phyloP scores from a whole-genome alignment of 2,113 vertebrate species.

The Carollia perspicillata region DNA sequence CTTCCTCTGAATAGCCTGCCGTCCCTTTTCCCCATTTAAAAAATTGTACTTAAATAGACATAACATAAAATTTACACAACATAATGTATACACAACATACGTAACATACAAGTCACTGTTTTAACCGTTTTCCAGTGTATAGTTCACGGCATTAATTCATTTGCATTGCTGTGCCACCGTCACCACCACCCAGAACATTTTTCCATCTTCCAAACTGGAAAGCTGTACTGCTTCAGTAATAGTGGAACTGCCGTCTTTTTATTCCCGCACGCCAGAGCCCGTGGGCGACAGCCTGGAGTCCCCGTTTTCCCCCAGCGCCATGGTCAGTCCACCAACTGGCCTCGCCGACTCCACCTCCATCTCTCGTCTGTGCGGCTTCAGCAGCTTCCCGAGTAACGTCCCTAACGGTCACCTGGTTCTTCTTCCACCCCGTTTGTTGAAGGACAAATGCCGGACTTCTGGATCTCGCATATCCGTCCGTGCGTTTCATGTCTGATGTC shows the following conservation, averaged over 20 bases:
- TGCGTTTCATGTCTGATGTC: not conserved
- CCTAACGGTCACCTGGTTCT: not conserved
- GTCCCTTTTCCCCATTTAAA: not conserved
- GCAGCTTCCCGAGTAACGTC: not conserved
- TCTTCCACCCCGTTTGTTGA: not conserved
- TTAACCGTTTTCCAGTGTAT: not conserved
- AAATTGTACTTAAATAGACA: not conserved
- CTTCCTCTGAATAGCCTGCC: not conserved
- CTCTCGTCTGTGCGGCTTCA: not conserved
- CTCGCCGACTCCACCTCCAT: not conserved
- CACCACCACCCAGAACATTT: not conserved
- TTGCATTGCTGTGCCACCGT: not conserved
- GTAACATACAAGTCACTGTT: not conserved
- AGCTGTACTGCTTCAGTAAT: not conserved
- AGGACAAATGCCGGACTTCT: not conserved
- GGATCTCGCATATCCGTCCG: not conserved
- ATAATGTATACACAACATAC: no score
- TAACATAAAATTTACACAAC: not conserved
- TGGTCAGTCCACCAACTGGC: not conserved
- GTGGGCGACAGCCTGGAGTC: no score
- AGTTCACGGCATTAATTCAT: not conserved
- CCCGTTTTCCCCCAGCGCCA: not conserved
- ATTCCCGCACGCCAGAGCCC: not conserved
- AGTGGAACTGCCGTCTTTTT: not conserved
- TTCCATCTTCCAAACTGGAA: not conserved